These are phyloP conservation scores for Bubo scandiacus DNA, from an alignment of 2,113 vertebrate species.

Conservation along the genomic window DNA sequence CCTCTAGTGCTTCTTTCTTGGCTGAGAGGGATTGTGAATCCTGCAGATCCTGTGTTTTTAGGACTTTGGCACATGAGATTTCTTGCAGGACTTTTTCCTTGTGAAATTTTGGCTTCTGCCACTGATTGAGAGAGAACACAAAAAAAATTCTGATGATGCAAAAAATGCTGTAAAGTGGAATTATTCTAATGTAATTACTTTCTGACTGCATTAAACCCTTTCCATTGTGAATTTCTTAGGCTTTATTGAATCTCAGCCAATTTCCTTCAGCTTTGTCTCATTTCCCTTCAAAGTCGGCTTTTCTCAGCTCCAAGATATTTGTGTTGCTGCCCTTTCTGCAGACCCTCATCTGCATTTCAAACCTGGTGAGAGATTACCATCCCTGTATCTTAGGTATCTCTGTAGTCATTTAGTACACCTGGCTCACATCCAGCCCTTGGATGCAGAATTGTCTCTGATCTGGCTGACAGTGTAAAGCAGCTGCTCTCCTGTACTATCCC, in stretches of 20 bases:
- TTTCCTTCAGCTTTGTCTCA: constrained; percentile 48
- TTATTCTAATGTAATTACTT: constrained; percentile 12
- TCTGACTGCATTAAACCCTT: constrained; percentile 23
- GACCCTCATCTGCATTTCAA: constrained; percentile 61
- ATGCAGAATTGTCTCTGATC: constrained; percentile 24
- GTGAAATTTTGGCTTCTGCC: not conserved
- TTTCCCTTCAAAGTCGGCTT: constrained; percentile 50
- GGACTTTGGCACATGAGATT: not conserved
- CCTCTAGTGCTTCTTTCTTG: not conserved
- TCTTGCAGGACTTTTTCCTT: not conserved
- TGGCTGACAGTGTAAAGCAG: constrained; percentile 53
- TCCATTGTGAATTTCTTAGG: constrained; percentile 42
- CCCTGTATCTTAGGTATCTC: constrained; percentile 33
- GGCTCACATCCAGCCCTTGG: constrained; percentile 44
- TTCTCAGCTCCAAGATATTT: constrained; percentile 40
- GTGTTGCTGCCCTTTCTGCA: constrained; percentile 53
- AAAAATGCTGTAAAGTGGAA: not conserved
- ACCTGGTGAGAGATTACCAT: constrained; percentile 36
- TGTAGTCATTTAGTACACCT: constrained; percentile 20
- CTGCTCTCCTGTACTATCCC: constrained; percentile 52
- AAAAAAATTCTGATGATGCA: not conserved
- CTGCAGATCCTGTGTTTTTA: rapidly evolving
- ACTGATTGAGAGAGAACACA: not conserved
- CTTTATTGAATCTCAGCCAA: constrained; percentile 35
- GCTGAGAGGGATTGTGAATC: not conserved